Evolutionary conservation across 2,113 vertebrate genomes (phyloP), one percentile per base, ranked within the genome.

Genomic region (Chaetodon trifascialis): DNA sequence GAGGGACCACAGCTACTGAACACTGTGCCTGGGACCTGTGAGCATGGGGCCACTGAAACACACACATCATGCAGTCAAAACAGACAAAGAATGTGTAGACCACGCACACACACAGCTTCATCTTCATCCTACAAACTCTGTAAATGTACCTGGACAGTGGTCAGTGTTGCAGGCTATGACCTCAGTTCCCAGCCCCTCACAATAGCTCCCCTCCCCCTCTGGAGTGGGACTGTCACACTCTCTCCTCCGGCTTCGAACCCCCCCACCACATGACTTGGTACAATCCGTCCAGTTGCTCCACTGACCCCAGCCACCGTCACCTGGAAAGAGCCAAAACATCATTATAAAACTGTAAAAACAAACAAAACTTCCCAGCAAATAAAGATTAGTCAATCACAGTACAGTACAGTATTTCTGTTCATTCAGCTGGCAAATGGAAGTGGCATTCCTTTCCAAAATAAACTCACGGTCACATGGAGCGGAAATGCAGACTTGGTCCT

Each of bases 1-100:
- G 97, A 94, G 0, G 97, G 97, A 0, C 96, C 97, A 59, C 97
- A 97, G 84, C 88, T 90, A 67, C 96, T 97, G 83, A 95, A 97
- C 30, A 69, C 86, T 0, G 96, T 94, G 4, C 96, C 97, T 2
- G 91, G 73, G 1, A 97, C 90, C 30, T 91, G 34, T 0, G 93
- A 93, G 49, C 97, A 97, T 1, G 96, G 94, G 0, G 87, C 83
- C 71, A 90, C 96, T 97, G 80, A 6, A 73, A 91, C 55, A 90
- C n/a, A 86, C 30, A 87, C 23, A 63, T 0, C 21, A 52, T 3
- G 14, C 5, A 42, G 12, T n/a, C 8, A 40, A 23, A 56, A 56
- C 34, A 62, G 38, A 23, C 6, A 40, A 0, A 9, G 0, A 19
- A 23, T 7, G 38, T 8, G 19, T 23, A n/a, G 16, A 36, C 8